A percentile compares a stretch with the other conserved stretches of the same genome.
phyloP scores from a whole-genome alignment of 2,797 vertebrate genomes.

The Selene dorsalis region DNA sequence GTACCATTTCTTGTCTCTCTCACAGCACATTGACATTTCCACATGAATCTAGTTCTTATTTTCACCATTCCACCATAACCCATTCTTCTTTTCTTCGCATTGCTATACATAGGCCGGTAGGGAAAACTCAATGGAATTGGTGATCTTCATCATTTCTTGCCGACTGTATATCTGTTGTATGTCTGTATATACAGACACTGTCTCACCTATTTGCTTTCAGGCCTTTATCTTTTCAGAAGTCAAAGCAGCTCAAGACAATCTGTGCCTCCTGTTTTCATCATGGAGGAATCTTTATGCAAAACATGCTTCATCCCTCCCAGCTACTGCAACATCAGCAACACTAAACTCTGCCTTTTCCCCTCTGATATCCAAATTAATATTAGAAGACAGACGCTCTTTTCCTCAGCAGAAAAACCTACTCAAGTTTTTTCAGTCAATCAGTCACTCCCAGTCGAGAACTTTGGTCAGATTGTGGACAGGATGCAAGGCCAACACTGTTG shows the following conservation, averaged over 20 bases:
- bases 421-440: background rate
- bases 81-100: background rate
- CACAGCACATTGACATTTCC: background rate
- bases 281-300: background rate
- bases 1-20: background rate
- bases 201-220: background rate
- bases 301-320: background rate
- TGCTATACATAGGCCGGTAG: background rate
- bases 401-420: background rate
- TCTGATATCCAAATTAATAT: constrained; percentile 2
- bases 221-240: background rate
- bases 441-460: background rate
- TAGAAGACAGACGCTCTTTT: background rate
- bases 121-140: background rate
- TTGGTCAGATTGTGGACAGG: background rate
- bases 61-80: background rate
- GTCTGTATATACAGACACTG: background rate
- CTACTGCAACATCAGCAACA: too few species aligned
- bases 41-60: background rate
- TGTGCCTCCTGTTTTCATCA: background rate
- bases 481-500: background rate
- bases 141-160: background rate
- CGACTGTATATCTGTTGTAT: too few species aligned
- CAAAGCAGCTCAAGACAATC: background rate
- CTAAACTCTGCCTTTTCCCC: background rate